Base-by-base conservation (phyloP, 2,797 vertebrate genomes). In the Anisognathus igniventris region DNA sequence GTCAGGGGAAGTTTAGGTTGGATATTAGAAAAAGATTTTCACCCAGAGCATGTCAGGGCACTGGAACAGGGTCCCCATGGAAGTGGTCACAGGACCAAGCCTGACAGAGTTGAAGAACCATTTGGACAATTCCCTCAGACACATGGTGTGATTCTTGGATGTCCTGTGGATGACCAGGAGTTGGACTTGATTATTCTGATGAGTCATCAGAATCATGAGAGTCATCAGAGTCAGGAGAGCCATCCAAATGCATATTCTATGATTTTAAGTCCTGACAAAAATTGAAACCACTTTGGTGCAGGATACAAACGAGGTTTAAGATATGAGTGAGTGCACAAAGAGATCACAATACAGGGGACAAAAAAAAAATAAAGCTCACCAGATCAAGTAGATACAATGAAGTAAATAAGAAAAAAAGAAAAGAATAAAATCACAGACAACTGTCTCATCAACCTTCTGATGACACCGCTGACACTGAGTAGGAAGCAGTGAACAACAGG, bases 1-100 rank as follows among this genome's bases (percentile, higher is more conserved):
- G 28, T 54, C 2, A 3, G 15, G 5, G 18, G 27, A 48, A 9
- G 4, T 31, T 64, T 30, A 30, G 7, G 2, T 5, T 51, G 50
- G 24, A 14, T 39, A 16, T 57, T 21, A 57, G 33, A 50, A 82
- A 44, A n/a, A 14, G 3, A 12, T 88, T 25, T 70, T 39, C 17
- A 50, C 10, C 2, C 39, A 57, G 18, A 64, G 21, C 1, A 0
- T 39, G 8, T 12, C 3, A 44, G 28, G 3, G 14, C 21, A 20
- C 22, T 57, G 30, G 9, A 48, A 68, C 35, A 81, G 31, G 12
- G 2, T 64, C 14, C 8, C 12, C 14, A 64, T 9, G 6, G 14
- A 57, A 57, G 10, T 57, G 10, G 12, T 64, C 44, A 33, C 3
- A 65, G 25, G 10, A 71, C 11, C 11, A 62, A 66, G 20, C 24